phyloP scores from a whole-genome alignment of 1,140 invertebrate genomes.

The Neodiprion lecontei region DNA sequence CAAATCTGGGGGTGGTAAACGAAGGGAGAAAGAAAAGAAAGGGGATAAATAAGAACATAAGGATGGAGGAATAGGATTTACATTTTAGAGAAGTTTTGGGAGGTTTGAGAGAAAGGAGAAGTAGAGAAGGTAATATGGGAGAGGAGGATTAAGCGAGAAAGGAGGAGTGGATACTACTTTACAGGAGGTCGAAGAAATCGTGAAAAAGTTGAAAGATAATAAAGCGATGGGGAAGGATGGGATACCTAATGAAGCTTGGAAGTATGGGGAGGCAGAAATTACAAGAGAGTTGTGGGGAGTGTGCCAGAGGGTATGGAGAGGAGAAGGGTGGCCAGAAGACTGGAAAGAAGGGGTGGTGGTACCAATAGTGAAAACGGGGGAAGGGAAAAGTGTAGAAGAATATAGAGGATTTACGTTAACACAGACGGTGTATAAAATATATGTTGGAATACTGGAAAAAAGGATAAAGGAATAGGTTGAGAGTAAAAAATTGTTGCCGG shows the following conservation, averaged over 20 bases:
- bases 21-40: neutral
- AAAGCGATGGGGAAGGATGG: neutral
- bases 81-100: neutral
- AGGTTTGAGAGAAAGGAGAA: neutral
- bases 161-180: neutral
- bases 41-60: neutral
- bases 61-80: neutral
- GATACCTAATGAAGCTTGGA: neutral
- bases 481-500: too few relatives aligned
- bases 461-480: too few relatives aligned
- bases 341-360: neutral
- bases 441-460: too few relatives aligned
- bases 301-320: neutral
- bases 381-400: neutral
- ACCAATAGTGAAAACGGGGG: neutral
- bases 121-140: neutral
- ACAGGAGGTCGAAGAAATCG: too few relatives aligned
- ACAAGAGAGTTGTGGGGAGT: neutral
- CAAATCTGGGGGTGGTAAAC: neutral
- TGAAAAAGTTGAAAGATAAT: too few relatives aligned
- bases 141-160: neutral
- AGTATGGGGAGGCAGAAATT: neutral
- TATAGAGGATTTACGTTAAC: neutral
- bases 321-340: neutral
- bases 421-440: too few relatives aligned